A percentile compares a stretch with the other conserved stretches of the same genome.
Conservation (phyloP, 2,113 vertebrate species). For the Oostethus manadensis region DNA sequence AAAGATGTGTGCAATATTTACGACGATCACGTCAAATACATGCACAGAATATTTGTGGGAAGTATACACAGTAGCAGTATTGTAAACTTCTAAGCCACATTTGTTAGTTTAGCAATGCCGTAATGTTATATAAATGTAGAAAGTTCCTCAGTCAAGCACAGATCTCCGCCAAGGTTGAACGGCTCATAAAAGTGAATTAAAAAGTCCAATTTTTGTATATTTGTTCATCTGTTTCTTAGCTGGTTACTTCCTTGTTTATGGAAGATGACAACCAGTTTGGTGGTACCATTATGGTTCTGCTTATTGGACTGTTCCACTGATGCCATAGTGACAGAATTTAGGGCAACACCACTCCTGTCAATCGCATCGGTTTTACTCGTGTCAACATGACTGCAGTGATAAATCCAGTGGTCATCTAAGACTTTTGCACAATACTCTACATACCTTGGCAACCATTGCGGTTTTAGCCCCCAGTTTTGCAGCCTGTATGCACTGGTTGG, state of each 20-base stretch:
- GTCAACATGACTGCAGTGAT: neutral
- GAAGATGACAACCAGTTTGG: neutral
- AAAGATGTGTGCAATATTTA: no score
- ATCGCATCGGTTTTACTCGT: neutral
- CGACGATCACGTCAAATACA: no score
- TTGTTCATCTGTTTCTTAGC: neutral
- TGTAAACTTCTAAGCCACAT: no score
- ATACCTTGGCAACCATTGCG: slow-evolving; percentile 91
- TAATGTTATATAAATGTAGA: neutral
- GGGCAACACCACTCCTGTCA: neutral
- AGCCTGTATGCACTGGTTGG: slow-evolving; percentile 95
- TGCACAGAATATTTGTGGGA: neutral
- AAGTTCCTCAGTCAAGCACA: neutral
- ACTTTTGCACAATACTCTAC: slow-evolving; percentile 2
- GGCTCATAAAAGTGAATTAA: neutral
- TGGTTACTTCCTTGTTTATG: neutral
- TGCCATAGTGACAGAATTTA: neutral
- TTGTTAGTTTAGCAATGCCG: neutral
- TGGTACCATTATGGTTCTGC: neutral
- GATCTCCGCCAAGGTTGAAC: neutral
- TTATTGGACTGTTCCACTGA: neutral
- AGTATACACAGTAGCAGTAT: neutral
- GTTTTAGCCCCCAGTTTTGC: slow-evolving; percentile 86
- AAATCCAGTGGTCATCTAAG: neutral
- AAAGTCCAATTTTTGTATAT: neutral